A percentile compares a stretch with the other conserved stretches of the same genome.
Conservation (phyloP, 2,888 invertebrate species). For the Rhamphomyia laevipes region DNA sequence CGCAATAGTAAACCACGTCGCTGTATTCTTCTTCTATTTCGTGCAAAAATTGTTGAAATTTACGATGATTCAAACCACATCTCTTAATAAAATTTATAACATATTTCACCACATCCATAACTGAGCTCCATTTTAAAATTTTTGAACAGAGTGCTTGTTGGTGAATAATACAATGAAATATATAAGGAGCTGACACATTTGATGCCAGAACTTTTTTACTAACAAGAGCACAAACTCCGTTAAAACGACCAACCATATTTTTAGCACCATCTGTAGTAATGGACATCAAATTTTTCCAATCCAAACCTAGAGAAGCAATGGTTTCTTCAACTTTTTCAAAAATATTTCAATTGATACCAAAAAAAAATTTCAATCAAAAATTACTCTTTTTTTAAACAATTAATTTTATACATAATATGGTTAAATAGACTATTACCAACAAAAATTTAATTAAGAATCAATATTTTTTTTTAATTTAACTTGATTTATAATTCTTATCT, state of each 20-base stretch:
- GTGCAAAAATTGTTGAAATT: conserved; percentile 1
- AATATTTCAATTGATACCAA: too few relatives aligned
- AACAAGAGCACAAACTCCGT: conserved; percentile 3
- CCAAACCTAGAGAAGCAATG: not conserved
- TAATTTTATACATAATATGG: too few relatives aligned
- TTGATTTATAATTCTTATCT: too few relatives aligned
- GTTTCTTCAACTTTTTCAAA: not conserved
- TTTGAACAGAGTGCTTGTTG: conserved; percentile 1
- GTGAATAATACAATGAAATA: conserved; percentile 2
- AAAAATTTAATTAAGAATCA: too few relatives aligned
- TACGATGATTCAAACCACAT: conserved; percentile 1
- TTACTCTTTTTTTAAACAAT: too few relatives aligned
- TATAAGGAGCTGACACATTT: conserved; percentile 1
- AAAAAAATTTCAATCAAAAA: too few relatives aligned
- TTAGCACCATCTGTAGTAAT: conserved; percentile 2
- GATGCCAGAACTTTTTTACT: conserved; percentile 1
- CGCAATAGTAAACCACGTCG: not conserved
- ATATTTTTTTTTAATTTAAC: too few relatives aligned
- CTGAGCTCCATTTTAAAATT: conserved; percentile 1
- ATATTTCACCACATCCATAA: conserved; percentile 1
- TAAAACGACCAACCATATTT: conserved; percentile 4
- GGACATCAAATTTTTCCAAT: too few relatives aligned
- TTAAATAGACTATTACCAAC: too few relatives aligned
- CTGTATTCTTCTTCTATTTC: not conserved
- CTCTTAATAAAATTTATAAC: conserved; percentile 1